Evolutionary conservation across 2,888 invertebrate genomes (phyloP), one percentile per base, ranked within the genome.

Genomic region (Andrena fulva): DNA sequence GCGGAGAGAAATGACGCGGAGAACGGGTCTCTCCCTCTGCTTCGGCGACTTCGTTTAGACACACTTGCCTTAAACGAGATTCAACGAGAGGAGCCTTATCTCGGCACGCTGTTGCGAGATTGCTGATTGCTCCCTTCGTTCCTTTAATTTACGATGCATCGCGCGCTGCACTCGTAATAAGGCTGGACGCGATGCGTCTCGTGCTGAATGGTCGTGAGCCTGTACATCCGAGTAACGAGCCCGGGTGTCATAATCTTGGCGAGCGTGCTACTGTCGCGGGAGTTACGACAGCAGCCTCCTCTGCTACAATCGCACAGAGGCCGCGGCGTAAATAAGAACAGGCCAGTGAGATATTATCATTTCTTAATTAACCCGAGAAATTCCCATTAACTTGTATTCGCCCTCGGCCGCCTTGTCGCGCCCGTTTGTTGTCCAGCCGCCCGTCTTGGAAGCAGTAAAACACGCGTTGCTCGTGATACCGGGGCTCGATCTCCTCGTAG

Each of bases 101-200:
- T 85, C 80, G 78, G 33, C 79, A 67, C 69, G 80, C 86, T 78
- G 84, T 85, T 80, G 86, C 82, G 82, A 85, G 87, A 87, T 90
- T 74, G 89, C 84, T 89, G 87, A 85, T 88, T 88, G 80, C 87
- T 88, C 88, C 80, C 83, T 87, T 90, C 89, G 89, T 86, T 87
- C 87, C 79, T 85, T 82, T 87, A 86, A 90, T 90, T 90, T 84
- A 87, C 89, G 85, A 83, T 75, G 88, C 89, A 85, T 89, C 88
- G 88, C 76, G 77, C 77, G 84, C 77, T 84, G 75, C 75, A 64
- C 80, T 63, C 63, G 72, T 73, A 87, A 85, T 80, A 76, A 77
- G 70, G 33, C 85, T 68, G 85, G 66, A 59, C 80, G 75, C 77
- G 59, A 54, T 75, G 50, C 52, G 71, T 77, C 80, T 75, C 82